Percentiles rank a stretch among this genome's conserved stretches.
phyloP scores from a whole-genome alignment of 1,140 invertebrate species.

The Rhopalosiphum padi region DNA sequence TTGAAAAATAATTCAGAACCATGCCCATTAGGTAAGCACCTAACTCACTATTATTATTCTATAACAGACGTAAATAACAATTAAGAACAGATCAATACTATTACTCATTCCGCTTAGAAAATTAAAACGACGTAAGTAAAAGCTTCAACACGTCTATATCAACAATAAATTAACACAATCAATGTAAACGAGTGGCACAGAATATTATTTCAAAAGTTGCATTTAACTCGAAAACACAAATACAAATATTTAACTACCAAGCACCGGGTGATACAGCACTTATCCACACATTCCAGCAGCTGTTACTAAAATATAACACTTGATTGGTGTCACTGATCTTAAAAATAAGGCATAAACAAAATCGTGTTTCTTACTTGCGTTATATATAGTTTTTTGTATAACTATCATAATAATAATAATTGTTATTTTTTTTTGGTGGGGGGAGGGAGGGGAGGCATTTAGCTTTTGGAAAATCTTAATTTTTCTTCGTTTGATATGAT shows the following conservation, averaged over 20 bases:
- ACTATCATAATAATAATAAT: not conserved
- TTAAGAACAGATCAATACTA: not conserved
- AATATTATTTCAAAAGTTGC: not conserved
- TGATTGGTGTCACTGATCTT: not conserved
- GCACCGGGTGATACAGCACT: not conserved
- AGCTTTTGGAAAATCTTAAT: not conserved
- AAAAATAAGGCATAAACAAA: not conserved
- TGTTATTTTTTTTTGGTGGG: not conserved
- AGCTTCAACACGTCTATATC: not conserved
- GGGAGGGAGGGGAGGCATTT: not conserved
- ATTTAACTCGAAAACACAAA: not conserved
- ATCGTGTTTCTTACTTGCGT: not conserved
- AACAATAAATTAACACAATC: not conserved
- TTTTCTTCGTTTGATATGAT: not conserved
- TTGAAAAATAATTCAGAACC: not conserved
- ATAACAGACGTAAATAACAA: not conserved
- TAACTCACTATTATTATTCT: not conserved
- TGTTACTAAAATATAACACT: not conserved
- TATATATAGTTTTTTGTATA: not conserved
- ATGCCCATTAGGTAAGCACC: not conserved
- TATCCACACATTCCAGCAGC: not conserved
- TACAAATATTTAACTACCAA: not conserved
- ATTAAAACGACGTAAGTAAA: not conserved
- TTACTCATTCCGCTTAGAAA: not conserved
- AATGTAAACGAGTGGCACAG: not conserved